Percentiles rank a stretch among this genome's conserved stretches.
phyloP scores from a whole-genome alignment of 2,888 invertebrate species.

The Aspidapion aeneum region DNA sequence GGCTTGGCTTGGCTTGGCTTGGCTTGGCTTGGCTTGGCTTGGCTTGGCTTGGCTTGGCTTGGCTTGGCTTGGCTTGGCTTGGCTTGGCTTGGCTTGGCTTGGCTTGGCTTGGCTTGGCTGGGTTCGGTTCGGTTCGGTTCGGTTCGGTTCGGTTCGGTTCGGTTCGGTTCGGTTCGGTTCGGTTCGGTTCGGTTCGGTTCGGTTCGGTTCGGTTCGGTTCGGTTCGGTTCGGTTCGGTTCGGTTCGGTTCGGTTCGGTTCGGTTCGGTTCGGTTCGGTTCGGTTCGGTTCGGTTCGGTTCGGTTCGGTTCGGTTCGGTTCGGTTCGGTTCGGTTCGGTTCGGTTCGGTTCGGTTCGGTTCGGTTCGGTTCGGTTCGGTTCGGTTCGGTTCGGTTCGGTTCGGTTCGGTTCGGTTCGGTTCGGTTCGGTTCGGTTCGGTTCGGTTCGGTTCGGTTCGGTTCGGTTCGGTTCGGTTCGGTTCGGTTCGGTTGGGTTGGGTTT shows the following conservation, averaged over 20 bases:
- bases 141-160: too few relatives aligned
- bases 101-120: slow-evolving; percentile 16
- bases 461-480: slow-evolving; percentile 18
- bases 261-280: slow-evolving; percentile 11
- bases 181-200: slow-evolving; percentile 9
- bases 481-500: too few relatives aligned
- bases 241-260: slow-evolving; percentile 12
- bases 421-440: background rate
- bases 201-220: background rate
- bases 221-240: slow-evolving; percentile 9
- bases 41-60: slow-evolving; percentile 8
- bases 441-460: slow-evolving; percentile 18
- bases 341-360: slow-evolving; percentile 1
- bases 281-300: slow-evolving; percentile 3
- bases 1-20: slow-evolving; percentile 18
- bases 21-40: slow-evolving; percentile 11
- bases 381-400: slow-evolving; percentile 12
- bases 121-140: slow-evolving; percentile 16
- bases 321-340: background rate
- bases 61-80: slow-evolving; percentile 15
- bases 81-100: slow-evolving; percentile 13
- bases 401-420: slow-evolving; percentile 1
- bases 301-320: slow-evolving; percentile 5
- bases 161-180: slow-evolving; percentile 13
- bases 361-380: background rate